Percentiles rank a stretch among this genome's conserved stretches.
These are phyloP conservation scores for Agrochola litura DNA, from an alignment of 2,888 invertebrate species.

Conservation along the genomic window DNA sequence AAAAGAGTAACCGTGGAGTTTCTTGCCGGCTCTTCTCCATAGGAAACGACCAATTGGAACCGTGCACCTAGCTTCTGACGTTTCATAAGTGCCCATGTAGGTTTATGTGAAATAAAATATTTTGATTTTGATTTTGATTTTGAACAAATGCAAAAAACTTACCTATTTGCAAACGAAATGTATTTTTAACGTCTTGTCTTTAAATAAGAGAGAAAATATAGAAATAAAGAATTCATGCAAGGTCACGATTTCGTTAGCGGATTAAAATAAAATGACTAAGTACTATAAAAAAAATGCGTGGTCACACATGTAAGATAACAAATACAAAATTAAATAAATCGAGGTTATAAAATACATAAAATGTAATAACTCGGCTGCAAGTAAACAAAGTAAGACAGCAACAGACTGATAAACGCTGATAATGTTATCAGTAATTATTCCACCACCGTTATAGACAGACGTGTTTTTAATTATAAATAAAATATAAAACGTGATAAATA, in stretches of 20 bases:
- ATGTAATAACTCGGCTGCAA: conserved; percentile 26
- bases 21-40: too few relatives aligned
- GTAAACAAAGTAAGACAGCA: conserved; percentile 35
- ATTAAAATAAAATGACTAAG: conserved; percentile 2
- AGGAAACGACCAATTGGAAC: too few relatives aligned
- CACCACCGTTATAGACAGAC: conserved; percentile 14
- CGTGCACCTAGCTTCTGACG: too few relatives aligned
- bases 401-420: conserved; percentile 47
- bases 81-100: too few relatives aligned
- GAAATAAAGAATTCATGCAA: background rate
- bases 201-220: background rate
- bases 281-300: background rate
- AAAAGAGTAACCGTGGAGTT: too few relatives aligned
- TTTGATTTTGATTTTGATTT: too few relatives aligned
- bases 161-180: background rate
- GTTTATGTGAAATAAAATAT: too few relatives aligned
- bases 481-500: conserved; percentile 11
- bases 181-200: background rate
- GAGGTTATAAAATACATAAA: conserved; percentile 36
- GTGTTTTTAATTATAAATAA: background rate
- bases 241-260: background rate
- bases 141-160: background rate
- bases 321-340: conserved; percentile 36
- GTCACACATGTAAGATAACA: conserved; percentile 10
- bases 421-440: conserved; percentile 50